Percentiles rank a stretch among this genome's conserved stretches.
These are phyloP conservation scores for Cyanoderma ruficeps DNA, from an alignment of 2,113 vertebrate species.

Conservation along the genomic window DNA sequence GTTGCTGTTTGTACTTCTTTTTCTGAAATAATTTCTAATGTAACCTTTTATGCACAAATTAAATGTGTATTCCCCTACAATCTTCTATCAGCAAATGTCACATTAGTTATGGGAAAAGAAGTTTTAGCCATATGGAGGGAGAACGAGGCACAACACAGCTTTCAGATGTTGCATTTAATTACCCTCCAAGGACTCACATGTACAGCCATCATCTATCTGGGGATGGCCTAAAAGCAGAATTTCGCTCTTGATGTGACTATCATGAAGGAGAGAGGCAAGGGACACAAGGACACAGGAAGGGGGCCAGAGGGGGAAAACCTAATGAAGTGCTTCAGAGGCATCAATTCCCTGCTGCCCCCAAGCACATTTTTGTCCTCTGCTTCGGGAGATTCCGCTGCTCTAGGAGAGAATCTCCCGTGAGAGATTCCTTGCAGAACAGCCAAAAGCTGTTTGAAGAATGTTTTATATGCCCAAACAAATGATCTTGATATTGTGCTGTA, in stretches of 20 bases:
- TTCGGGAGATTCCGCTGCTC: neutral
- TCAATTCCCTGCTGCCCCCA: neutral
- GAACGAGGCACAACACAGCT: neutral
- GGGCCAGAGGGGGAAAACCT: neutral
- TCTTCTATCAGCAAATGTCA: neutral
- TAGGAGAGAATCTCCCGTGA: neutral
- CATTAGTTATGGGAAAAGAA: neutral
- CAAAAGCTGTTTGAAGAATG: neutral
- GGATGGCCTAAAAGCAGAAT: neutral
- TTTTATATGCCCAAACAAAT: neutral
- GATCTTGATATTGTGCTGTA: neutral
- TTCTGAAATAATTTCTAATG: neutral
- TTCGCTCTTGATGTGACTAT: neutral
- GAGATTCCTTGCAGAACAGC: neutral
- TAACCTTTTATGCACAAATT: neutral
- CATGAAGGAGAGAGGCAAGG: neutral
- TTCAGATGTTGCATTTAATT: neutral
- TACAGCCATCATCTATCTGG: neutral
- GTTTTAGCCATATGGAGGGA: slow-evolving; percentile 5
- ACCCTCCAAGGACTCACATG: neutral
- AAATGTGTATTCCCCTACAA: neutral
- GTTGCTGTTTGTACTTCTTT: neutral
- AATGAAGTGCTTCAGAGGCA: neutral
- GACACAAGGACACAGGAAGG: neutral
- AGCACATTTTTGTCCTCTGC: neutral